phyloP scores from a whole-genome alignment of 23 tunicate genomes.

The Aplidium turbinatum region DNA sequence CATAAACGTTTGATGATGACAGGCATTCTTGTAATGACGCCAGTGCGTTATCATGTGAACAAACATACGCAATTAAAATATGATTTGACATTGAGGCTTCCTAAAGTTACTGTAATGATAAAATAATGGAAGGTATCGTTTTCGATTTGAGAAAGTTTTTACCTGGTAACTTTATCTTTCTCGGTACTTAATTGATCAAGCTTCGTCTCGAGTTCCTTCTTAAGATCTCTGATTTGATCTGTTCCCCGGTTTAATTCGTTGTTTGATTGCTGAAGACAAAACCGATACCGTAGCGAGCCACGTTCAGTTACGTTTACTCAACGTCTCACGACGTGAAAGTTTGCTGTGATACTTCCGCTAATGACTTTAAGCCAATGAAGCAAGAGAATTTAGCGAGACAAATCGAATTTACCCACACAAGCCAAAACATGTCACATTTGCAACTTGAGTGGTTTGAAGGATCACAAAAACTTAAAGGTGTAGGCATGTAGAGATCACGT shows the following conservation, averaged over 20 bases:
- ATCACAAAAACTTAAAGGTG: too few relatives aligned
- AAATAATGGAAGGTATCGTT: neutral
- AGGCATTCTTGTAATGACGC: too few relatives aligned
- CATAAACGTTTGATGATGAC: too few relatives aligned
- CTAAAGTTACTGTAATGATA: too few relatives aligned
- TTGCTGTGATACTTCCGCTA: too few relatives aligned
- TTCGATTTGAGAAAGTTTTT: neutral
- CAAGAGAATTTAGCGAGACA: neutral
- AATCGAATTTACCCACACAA: neutral
- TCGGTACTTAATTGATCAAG: constrained; percentile 43
- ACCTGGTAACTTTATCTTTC: constrained; percentile 80
- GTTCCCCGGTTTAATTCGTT: constrained; percentile 32
- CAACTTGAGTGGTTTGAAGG: too few relatives aligned
- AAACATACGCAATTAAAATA: too few relatives aligned
- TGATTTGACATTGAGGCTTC: too few relatives aligned
- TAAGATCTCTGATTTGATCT: constrained; percentile 64
- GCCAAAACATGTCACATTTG: too few relatives aligned
- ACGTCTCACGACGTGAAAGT: too few relatives aligned
- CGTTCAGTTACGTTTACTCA: constrained; percentile 31
- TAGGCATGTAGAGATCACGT: too few relatives aligned
- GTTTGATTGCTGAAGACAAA: constrained; percentile 51
- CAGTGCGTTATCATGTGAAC: neutral
- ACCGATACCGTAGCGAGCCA: constrained; percentile 18
- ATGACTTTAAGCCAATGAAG: neutral
- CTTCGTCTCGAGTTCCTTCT: constrained; percentile 67